Evolutionary conservation across 2,113 vertebrate genomes (phyloP), one percentile per base, ranked within the genome.

Genomic region (Phrynocephalus versicolor): DNA sequence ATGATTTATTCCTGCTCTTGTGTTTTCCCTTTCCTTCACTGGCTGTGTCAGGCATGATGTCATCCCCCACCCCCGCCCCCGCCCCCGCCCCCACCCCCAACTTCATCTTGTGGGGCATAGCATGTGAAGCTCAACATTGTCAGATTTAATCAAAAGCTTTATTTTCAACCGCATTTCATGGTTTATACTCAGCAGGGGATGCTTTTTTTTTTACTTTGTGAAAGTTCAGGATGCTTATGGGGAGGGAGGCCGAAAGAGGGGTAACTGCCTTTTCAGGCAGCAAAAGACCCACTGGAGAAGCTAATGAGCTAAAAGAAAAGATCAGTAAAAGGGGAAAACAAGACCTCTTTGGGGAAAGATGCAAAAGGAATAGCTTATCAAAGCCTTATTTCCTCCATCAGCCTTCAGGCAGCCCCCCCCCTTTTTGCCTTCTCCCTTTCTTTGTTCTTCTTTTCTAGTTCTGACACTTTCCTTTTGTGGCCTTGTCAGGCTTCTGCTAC

Each of bases 141-240:
- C 92, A 93, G 90, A 77, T 82, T 78, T 79, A 62, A 90, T 92
- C 84, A 91, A 94, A 94, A 94, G 90, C 83, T 85, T 79, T 89
- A 82, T 90, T 92, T 94, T 89, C 91, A 92, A 90, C 60, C 83
- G 0, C 90, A 90, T 94, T 95, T 95, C 93, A 92, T 88, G 92
- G 89, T 92, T 90, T 83, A 21, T 79, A 51, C 86, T 85, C 91
- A 6, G 69, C 25, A 6, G 76, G 84, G 89, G 89, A 91, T 10
- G 90, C 92, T 88, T 94, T 51, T 93, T 88, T 94, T 51, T 93
- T 93, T 90, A 91, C 57, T 89, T 81, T 88, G 82, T 90, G 90
- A 93, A 90, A 90, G 83, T 19, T 0, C 0, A 70, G 88, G 94
- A 88, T 92, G 92, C 89, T 83, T 51, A 51, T 51, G 76, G 74